Base-by-base conservation (phyloP, 2,797 vertebrate species). In the Aeoliscus strigatus region DNA sequence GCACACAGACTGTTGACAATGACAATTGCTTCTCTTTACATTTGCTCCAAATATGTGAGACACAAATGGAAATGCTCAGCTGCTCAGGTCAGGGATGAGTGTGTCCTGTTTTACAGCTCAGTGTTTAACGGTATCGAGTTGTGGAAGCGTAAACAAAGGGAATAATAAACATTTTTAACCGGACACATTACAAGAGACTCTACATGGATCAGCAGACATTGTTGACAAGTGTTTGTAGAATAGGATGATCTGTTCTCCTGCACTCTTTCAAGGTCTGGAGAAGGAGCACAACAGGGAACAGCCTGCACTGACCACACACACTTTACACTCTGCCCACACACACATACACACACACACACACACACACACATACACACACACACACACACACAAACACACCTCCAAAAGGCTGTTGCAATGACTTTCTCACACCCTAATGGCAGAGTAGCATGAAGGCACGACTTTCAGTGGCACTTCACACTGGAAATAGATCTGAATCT, bases 371-470 rank as follows among this genome's bases (percentile, higher is more conserved):
- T 32, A 13, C 33, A 26, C 12, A n/a, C 34, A 12, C 27, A 29
- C 50, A 29, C n/a, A n/a, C n/a, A n/a, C n/a, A n/a, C n/a, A n/a
- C n/a, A n/a, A n/a, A n/a, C n/a, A n/a, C n/a, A n/a, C 30, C 15
- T 33, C 13, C 15, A 27, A 30, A 29, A 36, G 41, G 27, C 38
- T 30, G 57, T 44, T 16, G 27, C 39, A 46, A 43, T 23, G 34
- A 54, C 31, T 57, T 64, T 68, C 46, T 79, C 59, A 72, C 77
- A 76, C 75, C n/a, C 6, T 1, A 4, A 55, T 66, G 75, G 51
- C 40, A 77, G 43, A 34, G 17, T 76, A 50, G 65, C 75, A 79
- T 2, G 29, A 50, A 63, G 52, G 16, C 59, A 68, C 7, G 32
- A 81, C 28, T 67, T 79, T 75, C 58, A 55, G 62, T 71, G 59